These are phyloP conservation scores for Lycaena phlaeas DNA, from an alignment of 2,888 invertebrate species.

Conservation along the genomic window DNA sequence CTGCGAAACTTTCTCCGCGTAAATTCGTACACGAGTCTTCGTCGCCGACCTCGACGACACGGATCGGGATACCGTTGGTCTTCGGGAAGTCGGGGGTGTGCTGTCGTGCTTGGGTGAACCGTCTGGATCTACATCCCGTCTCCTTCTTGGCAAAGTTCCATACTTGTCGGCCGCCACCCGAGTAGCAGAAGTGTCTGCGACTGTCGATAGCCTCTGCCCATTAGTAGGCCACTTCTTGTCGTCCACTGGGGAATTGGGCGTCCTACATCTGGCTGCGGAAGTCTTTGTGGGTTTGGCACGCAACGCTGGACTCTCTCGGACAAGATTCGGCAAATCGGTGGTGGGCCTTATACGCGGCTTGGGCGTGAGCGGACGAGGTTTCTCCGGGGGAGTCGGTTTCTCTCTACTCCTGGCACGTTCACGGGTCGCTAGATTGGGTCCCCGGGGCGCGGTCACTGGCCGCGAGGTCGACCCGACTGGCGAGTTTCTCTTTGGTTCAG, in stretches of 20 bases:
- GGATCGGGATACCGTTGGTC: slow-evolving; percentile 54
- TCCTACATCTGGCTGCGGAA: slow-evolving; percentile 73
- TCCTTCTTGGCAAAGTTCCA: slow-evolving; percentile 83
- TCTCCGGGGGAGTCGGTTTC: slow-evolving; percentile 66
- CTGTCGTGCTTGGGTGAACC: slow-evolving; percentile 60
- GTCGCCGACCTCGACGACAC: slow-evolving; percentile 49
- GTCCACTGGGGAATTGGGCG: slow-evolving; percentile 77
- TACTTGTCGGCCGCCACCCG: slow-evolving; percentile 78
- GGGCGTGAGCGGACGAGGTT: slow-evolving; percentile 57
- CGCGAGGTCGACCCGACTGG: slow-evolving; percentile 69
- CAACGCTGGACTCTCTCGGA: slow-evolving; percentile 59
- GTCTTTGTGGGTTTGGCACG: slow-evolving; percentile 67
- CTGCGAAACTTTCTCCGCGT: slow-evolving; percentile 85
- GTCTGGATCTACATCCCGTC: slow-evolving; percentile 77
- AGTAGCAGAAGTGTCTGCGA: slow-evolving; percentile 43
- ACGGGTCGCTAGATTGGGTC: slow-evolving; percentile 64
- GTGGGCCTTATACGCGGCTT: slow-evolving; percentile 64
- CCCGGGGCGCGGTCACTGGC: slow-evolving; percentile 62
- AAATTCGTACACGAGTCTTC: slow-evolving; percentile 76
- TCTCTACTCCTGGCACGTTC: slow-evolving; percentile 76
- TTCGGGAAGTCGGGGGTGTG: slow-evolving; percentile 45
- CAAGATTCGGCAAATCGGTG: slow-evolving; percentile 66
- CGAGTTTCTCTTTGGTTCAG: slow-evolving; percentile 66
- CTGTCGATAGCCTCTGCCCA: slow-evolving; percentile 47
- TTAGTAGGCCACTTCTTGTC: slow-evolving; percentile 81